Base-by-base conservation (phyloP, 2,797 vertebrate genomes). In the Acropternis orthonyx region DNA sequence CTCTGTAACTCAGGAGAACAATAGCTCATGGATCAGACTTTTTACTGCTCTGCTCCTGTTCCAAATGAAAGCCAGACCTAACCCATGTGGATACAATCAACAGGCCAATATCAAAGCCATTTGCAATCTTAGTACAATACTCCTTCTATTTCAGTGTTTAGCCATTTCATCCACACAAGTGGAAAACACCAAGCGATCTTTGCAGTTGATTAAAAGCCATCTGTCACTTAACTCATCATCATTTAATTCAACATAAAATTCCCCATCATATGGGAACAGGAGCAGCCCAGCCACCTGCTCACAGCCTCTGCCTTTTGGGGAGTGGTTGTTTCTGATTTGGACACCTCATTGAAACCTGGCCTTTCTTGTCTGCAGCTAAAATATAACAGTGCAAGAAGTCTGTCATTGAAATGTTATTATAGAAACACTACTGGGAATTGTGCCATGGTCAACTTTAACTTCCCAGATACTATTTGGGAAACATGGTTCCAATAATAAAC, bases 401-500 rank as follows among this genome's bases (percentile, higher is more conserved):
- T 79, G 74, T 82, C 69, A 76, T 39, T 46, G 51, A 78, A 68
- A 79, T 44, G 43, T 95, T 92, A 44, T 84, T 94, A 79, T 59
- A 79, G 66, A 86, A 97, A 84, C 62, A 88, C 76, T 44, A 66
- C 85, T 93, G 76, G 88, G 79, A 95, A 92, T 73, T 72, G 36
- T 92, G 94, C 83, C 90, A 95, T 39, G 58, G 34, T 63, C 39
- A 84, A 17, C 54, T 93, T 95, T 66, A 90, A 81, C 48, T 79
- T 92, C 43, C 41, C n/a, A 86, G 83, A 76, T 88, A 63, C 74
- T 88, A 58, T 92, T 69, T 92, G 55, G 85, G 80, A 94, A 94
- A 92, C 55, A 90, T 41, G 17, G 36, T 96, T 84, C 90, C 92
- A 92, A 76, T 86, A 86, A 84, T 95, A 93, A 92, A 92, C 66